Base-by-base conservation (phyloP, 2,113 vertebrate genomes). In the Pelmatolapia mariae region DNA sequence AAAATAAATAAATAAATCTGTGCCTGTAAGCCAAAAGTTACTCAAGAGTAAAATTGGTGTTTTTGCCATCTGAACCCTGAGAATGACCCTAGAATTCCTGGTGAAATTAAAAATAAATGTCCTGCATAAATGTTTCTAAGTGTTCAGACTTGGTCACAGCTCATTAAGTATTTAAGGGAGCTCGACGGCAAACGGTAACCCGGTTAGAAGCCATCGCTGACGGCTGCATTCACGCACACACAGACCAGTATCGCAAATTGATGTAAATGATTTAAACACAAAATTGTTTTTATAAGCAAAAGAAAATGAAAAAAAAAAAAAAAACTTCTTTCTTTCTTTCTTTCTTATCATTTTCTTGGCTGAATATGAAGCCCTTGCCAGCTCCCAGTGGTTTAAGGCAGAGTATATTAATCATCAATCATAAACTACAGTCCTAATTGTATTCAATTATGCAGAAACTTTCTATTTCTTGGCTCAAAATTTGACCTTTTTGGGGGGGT, bases 21-120 rank as follows among this genome's bases (percentile, higher is more conserved):
- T 13, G 57, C 24, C 8, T 43, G 13, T n/a, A 10, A 31, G 4
- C 6, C 24, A 63, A 33, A 47, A 68, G 19, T 31, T 56, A 76
- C 63, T 66, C 33, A 29, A 40, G 11, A 71, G 38, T 57, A 15
- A 76, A n/a, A 40, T 18, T 61, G 3, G 2, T 18, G 33, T 13
- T 29, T 24, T 16, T 56, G 16, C 22, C 2, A 10, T 33, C 40
- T 54, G 82, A 61, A 54, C 16, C 52, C n/a, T 10, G 26, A 66
- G 47, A 82, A 33, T 3, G 26, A 40, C 31, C 5, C 13, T 3
- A 6, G 47, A 36, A 52, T 56, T 89, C 53, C 50, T n/a, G 15
- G 13, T 59, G 31, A 76, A 78, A 90, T 90, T 90, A 82, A 68
- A 76, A 87, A 80, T 80, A 87, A 71, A 81, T 83, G 61, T 31